Evolutionary conservation across 1,140 invertebrate genomes (phyloP).

Genomic region (Archivesica marissinica): DNA sequence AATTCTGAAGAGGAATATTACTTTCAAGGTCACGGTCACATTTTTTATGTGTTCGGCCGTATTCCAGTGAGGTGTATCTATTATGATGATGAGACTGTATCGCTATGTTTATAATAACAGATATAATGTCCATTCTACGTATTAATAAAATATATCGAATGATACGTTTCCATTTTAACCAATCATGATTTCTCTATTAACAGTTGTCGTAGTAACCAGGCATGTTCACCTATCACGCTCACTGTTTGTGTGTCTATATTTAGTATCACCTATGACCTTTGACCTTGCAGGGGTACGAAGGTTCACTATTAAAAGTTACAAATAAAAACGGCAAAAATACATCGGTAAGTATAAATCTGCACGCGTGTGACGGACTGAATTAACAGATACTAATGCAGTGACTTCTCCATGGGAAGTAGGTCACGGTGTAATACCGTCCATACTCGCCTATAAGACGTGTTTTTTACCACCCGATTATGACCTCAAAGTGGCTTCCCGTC

Average conservation of each 20-base stretch:
- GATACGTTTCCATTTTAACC: constrained; percentile 7
- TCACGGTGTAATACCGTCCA: not conserved
- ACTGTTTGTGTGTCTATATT: constrained; percentile 52
- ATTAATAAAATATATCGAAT: not conserved
- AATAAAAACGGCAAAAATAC: constrained; percentile 99
- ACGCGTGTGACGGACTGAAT: constrained; percentile 1
- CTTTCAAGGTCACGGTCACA: too few species aligned
- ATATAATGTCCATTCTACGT: not conserved
- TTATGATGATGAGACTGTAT: not conserved
- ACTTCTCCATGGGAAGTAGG: not conserved
- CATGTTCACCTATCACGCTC: constrained; percentile 55
- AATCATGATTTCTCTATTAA: constrained; percentile 36
- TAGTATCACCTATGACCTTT: constrained; percentile 54
- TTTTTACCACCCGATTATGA: too few species aligned
- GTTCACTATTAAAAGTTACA: constrained; percentile 99
- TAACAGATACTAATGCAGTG: not conserved
- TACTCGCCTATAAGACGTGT: not conserved
- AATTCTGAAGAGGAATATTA: too few species aligned
- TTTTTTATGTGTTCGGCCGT: too few species aligned
- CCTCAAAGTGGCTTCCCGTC: too few species aligned
- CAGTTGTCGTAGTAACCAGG: constrained; percentile 60
- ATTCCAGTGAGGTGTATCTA: not conserved
- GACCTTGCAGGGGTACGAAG: constrained; percentile 89
- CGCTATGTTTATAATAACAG: not conserved
- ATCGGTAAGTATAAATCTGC: constrained; percentile 91